Evolutionary conservation across 1,140 invertebrate species (phyloP).

Genomic region (Leptinotarsa defecta): DNA sequence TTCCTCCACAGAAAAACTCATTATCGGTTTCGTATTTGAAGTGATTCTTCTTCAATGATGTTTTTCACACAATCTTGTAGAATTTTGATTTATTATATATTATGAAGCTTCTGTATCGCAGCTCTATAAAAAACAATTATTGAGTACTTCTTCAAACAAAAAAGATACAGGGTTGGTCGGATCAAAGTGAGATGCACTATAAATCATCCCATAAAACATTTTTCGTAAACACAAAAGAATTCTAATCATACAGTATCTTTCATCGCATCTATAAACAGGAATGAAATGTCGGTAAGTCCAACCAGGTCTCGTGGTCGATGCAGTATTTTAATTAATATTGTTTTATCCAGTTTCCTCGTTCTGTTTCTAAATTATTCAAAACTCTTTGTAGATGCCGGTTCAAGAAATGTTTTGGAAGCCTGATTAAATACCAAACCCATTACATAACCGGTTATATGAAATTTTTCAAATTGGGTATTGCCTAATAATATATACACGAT

Average conservation of each 20-base stretch:
- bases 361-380: conserved; percentile 13
- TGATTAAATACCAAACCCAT: conserved; percentile 16
- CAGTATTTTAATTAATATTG: not conserved
- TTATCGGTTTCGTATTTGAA: too few species aligned
- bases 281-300: not conserved
- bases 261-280: not conserved
- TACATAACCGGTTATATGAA: conserved; percentile 11
- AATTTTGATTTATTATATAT: too few species aligned
- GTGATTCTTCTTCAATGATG: too few species aligned
- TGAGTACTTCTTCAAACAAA: too few species aligned
- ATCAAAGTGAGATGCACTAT: too few species aligned
- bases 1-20: too few species aligned
- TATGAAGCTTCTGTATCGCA: too few species aligned
- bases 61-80: too few species aligned
- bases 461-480: conserved; percentile 15
- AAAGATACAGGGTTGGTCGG: too few species aligned
- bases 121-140: too few species aligned
- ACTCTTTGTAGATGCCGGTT: conserved; percentile 5
- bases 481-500: not conserved
- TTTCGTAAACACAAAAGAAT: too few species aligned
- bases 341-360: conserved; percentile 13
- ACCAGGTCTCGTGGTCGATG: not conserved
- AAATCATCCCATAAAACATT: too few species aligned
- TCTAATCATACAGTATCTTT: not conserved
- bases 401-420: conserved; percentile 12